Percentiles rank a stretch among this genome's conserved stretches.
Conservation (phyloP, 2,888 invertebrate species). For the Tachystola acroxantha region DNA sequence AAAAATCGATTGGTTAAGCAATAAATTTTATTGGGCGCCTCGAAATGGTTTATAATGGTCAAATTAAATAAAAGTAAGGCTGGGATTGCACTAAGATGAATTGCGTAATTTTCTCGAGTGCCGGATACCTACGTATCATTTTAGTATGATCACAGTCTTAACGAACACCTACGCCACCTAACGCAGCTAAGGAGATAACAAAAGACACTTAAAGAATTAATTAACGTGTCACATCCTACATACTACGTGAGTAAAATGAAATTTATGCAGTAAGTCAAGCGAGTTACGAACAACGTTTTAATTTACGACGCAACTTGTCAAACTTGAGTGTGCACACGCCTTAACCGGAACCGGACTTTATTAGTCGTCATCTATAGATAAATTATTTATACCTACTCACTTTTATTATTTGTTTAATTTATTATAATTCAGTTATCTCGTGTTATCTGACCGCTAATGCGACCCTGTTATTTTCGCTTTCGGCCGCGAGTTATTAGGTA, state of each 20-base stretch:
- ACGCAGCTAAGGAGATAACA: not conserved
- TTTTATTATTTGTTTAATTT: constrained; percentile 29
- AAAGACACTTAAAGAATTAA: not conserved
- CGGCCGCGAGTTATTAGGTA: constrained; percentile 15
- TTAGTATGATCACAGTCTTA: no score
- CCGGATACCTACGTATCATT: no score
- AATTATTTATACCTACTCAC: no score
- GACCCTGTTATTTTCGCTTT: constrained; percentile 18
- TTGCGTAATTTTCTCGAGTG: no score
- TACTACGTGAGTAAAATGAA: constrained; percentile 1
- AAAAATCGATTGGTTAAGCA: not conserved
- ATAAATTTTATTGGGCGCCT: not conserved
- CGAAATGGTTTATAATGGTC: no score
- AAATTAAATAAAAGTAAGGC: not conserved
- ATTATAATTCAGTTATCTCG: constrained; percentile 23
- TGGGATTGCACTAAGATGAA: no score
- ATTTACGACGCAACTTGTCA: constrained; percentile 8
- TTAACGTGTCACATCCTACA: constrained; percentile 1
- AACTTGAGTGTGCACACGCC: not conserved
- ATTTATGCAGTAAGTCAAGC: constrained; percentile 3
- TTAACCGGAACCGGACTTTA: constrained; percentile 10
- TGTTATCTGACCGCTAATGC: constrained; percentile 22
- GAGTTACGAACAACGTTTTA: constrained; percentile 1
- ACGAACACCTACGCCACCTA: not conserved
- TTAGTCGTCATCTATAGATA: constrained; percentile 31